phyloP scores from a whole-genome alignment of 2,888 invertebrate genomes.

The Marronus borbonicus region DNA sequence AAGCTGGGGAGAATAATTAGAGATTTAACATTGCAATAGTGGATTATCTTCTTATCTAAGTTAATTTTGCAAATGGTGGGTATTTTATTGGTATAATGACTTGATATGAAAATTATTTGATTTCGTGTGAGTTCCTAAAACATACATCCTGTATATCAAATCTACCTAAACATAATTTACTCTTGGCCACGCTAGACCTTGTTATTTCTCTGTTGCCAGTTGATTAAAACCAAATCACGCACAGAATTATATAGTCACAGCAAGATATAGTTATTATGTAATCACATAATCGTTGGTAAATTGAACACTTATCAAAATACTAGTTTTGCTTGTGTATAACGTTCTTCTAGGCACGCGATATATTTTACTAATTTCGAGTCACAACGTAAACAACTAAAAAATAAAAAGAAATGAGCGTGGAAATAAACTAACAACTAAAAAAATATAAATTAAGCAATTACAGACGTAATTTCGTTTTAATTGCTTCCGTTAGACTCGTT shows the following conservation, averaged over 20 bases:
- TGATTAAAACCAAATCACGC: constrained; percentile 22
- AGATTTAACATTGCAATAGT: not conserved
- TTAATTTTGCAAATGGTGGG: too few relatives aligned
- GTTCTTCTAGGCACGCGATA: constrained; percentile 1
- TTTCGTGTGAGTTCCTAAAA: not conserved
- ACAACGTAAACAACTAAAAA: not conserved
- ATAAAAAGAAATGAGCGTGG: not conserved
- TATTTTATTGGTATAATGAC: too few relatives aligned
- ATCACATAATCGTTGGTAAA: constrained; percentile 26
- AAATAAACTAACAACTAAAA: not conserved
- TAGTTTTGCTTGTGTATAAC: not conserved
- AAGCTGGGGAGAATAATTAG: not conserved
- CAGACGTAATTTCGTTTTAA: not conserved
- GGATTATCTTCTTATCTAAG: too few relatives aligned
- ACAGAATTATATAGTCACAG: not conserved
- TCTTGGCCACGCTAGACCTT: not conserved
- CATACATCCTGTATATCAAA: not conserved
- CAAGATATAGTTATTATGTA: constrained; percentile 41
- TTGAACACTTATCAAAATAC: constrained; percentile 30
- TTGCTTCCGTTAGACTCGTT: constrained; percentile 15
- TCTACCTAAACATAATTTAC: not conserved
- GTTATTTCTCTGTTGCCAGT: not conserved
- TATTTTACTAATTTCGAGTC: constrained; percentile 4
- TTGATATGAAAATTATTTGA: not conserved
- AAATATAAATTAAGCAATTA: constrained; percentile 7